phyloP scores from a whole-genome alignment of 2,888 invertebrate species.

The Apamea monoglypha region DNA sequence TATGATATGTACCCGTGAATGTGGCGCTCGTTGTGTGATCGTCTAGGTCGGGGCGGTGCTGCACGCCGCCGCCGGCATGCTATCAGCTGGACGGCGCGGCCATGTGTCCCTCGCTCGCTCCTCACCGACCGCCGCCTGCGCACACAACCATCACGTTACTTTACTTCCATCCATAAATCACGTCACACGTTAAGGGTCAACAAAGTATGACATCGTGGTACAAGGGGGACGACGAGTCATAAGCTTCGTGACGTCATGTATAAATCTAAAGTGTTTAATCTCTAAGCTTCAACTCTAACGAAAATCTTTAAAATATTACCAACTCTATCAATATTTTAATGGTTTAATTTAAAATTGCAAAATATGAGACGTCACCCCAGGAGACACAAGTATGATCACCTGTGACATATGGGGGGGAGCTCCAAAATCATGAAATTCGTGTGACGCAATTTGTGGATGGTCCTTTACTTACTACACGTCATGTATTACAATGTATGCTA shows the following conservation, averaged over 20 bases:
- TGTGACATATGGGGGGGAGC: no score
- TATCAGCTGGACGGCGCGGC: constrained; percentile 89
- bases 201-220: neutral
- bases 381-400: neutral
- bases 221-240: neutral
- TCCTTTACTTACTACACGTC: constrained; percentile 14
- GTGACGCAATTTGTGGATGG: neutral
- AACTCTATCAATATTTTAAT: neutral
- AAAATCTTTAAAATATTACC: neutral
- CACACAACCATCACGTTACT: constrained; percentile 63
- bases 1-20: constrained; percentile 83
- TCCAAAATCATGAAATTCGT: neutral
- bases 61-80: constrained; percentile 89
- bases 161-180: constrained; percentile 18
- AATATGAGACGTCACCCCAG: neutral
- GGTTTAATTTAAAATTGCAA: neutral
- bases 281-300: neutral
- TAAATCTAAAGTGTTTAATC: neutral
- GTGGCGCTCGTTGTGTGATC: constrained; percentile 87
- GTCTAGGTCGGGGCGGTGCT: constrained; percentile 89
- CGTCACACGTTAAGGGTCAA: neutral
- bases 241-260: neutral
- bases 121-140: constrained; percentile 86
- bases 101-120: constrained; percentile 85
- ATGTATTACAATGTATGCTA: constrained; percentile 25